phyloP scores from a whole-genome alignment of 2,113 vertebrate genomes.

The Engystomops pustulosus region DNA sequence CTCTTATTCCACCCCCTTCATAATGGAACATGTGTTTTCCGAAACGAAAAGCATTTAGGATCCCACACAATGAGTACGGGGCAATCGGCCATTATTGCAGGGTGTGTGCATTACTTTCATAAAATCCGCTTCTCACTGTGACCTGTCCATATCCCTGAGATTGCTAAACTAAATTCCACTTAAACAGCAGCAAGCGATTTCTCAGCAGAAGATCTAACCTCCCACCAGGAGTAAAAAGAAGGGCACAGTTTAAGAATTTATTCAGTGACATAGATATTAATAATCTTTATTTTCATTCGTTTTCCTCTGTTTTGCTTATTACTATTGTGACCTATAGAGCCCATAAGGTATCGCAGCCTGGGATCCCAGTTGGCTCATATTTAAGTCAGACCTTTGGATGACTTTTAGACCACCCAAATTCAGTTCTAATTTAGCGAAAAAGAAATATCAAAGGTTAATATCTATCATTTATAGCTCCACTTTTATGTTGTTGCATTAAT shows the following conservation, averaged over 20 bases:
- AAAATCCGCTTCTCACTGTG: neutral
- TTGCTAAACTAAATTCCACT: conserved; percentile 11
- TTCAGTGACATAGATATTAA: conserved; percentile 17
- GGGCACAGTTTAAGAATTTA: conserved; percentile 1
- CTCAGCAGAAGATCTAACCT: conserved; percentile 17
- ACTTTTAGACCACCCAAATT: conserved; percentile 18
- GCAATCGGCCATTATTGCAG: neutral
- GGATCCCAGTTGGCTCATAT: neutral
- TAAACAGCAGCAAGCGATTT: neutral
- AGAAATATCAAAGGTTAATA: neutral
- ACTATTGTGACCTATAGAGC: neutral
- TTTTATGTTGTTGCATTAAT: conserved; percentile 37
- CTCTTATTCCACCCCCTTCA: no score
- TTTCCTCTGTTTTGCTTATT: neutral
- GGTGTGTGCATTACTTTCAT: neutral
- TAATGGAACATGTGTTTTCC: no score
- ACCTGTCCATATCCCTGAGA: neutral
- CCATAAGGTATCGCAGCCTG: neutral
- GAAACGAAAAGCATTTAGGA: no score
- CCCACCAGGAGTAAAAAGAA: conserved; percentile 21
- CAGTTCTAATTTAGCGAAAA: neutral
- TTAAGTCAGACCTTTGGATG: neutral
- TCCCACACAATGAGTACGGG: neutral
- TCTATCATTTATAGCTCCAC: conserved; percentile 12
- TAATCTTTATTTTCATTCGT: neutral